phyloP scores from a whole-genome alignment of 1,140 invertebrate genomes.

The Papilio xuthus region DNA sequence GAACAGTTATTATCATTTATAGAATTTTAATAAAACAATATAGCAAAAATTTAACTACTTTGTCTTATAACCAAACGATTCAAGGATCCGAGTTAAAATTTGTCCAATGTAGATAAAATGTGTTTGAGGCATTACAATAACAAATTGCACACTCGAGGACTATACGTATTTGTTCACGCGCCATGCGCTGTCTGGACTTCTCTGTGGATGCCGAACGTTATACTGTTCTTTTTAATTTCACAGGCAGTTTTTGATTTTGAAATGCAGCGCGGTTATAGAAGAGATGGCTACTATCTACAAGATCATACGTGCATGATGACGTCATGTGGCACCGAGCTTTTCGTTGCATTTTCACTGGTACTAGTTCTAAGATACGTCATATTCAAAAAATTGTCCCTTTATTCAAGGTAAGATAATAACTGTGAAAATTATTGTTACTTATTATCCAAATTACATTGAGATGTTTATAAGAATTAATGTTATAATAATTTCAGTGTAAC shows the following conservation, averaged over 20 bases:
- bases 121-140: no score
- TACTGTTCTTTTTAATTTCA: not conserved
- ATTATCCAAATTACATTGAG: not conserved
- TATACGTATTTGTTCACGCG: no score
- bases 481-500: not conserved
- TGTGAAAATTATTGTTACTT: not conserved
- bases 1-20: no score
- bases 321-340: not conserved
- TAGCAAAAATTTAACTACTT: no score
- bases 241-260: not conserved
- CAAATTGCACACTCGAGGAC: no score
- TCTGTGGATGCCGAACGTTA: not conserved
- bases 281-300: not conserved
- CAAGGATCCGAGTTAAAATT: no score
- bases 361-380: not conserved
- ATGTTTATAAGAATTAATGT: not conserved
- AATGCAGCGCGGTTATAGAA: not conserved
- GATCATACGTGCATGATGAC: not conserved
- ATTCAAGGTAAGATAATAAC: not conserved
- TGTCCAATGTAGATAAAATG: no score
- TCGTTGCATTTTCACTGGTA: not conserved
- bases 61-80: no score
- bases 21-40: no score
- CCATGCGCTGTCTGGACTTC: not conserved
- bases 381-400: not conserved